Base-by-base conservation (phyloP, 2,113 vertebrate species). In the Plotosus lineatus region DNA sequence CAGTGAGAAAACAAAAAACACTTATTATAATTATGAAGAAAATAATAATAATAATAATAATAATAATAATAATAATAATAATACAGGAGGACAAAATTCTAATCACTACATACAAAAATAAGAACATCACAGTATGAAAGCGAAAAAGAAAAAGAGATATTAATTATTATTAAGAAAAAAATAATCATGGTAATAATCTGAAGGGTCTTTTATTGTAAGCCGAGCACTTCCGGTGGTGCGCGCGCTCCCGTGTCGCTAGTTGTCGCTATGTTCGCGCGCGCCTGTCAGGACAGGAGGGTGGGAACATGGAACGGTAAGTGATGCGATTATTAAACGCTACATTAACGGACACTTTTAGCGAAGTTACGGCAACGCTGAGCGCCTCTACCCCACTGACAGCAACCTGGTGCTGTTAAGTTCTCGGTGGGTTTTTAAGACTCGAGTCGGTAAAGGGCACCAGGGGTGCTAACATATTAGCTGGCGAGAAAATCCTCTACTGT, bases 211-310 rank as follows among this genome's bases (percentile, higher is more conserved):
- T 80, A 76, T 33, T 23, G 0, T 50, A 9, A 36, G 28, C 21
- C 28, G 61, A 31, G 61, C 7, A 55, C 51, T 55, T 77, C 61
- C n/a, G 40, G 23, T 60, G 8, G 11, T 2, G 21, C 17, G 61
- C 38, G 36, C 21, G 75, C 42, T 60, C 15, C 36, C 26, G 33
- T 51, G 48, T 51, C 48, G 48, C 48, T 51, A 51, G 48, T 51
- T 51, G 48, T 51, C 48, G 21, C 10, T 40, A 8, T 42, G 23
- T n/a, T n/a, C 3, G 38, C 55, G 68, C 66, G 42, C 66, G 23
- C 53, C 94, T 92, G 94, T 89, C 91, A 89, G 89, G 90, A 90
- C 91, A 89, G 89, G 90, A 90, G 82, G 91, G 93, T 91, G 93
- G 42, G 93, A 91, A 92, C 90, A 85, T 89, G 88, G 74, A 90